Base-by-base conservation (phyloP, 2,888 invertebrate species). In the Pyralis farinalis region DNA sequence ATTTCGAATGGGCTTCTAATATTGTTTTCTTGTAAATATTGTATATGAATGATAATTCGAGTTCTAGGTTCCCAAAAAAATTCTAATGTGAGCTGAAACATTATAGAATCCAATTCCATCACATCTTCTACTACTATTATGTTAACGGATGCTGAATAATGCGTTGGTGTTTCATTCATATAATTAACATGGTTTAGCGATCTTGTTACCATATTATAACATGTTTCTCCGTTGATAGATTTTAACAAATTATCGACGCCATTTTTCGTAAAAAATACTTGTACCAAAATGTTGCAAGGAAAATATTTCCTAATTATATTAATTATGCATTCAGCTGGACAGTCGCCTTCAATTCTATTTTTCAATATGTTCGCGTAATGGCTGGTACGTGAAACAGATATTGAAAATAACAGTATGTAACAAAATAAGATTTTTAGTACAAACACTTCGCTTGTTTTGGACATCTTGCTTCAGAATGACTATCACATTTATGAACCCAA, bases 51-150 rank as follows among this genome's bases (percentile, higher is more conserved):
- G 16, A 79, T 58, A 47, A 69, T 67, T 43, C 56, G 58, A 7
- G 70, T 76, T 51, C 53, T 63, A 8, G 80, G 71, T 43, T 76
- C 72, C 77, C 76, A 80, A 42, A 66, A 62, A 12, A 62, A 37
- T 42, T 79, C 72, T 12, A 50, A 59, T 11, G 55, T 49, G 21
- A 79, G 32, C 9, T 51, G 44, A 2, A 46, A 12, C 30, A 79
- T 46, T 11, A 58, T 63, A 34, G 22, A 20, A 22, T 41, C 33
- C n/a, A 77, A 50, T 22, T 63, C 54, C 1, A 27, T 6, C 8
- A 53, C 27, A 43, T 71, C 43, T 44, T 60, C 43, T 4, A 55
- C 53, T 9, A 53, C 50, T 21, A 79, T 67, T 1, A 81, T 43
- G 32, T 80, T 78, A 1, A 68, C 32, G 8, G 31, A 10, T 20